Conservation (phyloP, 2,113 vertebrate genomes). For the Chloropsis hardwickii region DNA sequence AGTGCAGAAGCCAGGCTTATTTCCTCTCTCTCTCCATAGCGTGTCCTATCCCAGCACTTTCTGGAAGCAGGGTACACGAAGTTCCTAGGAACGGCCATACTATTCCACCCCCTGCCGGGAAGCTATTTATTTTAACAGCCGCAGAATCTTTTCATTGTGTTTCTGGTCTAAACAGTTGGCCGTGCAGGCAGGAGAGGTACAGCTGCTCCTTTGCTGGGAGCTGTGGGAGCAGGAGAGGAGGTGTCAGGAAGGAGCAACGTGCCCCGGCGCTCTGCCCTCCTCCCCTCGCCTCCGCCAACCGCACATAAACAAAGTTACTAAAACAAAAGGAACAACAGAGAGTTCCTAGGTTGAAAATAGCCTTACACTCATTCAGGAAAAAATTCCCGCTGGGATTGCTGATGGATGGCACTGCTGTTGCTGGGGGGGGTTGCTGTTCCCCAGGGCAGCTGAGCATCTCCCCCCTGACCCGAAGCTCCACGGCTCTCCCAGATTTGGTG, state of each 20-base stretch:
- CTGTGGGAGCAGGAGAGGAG: not conserved
- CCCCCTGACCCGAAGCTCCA: rapidly evolving
- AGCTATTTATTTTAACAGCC: conserved; percentile 54
- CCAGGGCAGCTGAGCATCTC: not conserved
- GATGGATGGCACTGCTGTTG: not conserved
- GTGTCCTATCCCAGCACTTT: conserved; percentile 5
- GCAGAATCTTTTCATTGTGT: conserved; percentile 39
- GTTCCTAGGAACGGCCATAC: not conserved
- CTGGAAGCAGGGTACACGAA: conserved; percentile 33
- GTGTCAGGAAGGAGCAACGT: conserved; percentile 10
- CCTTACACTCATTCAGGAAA: conserved; percentile 21
- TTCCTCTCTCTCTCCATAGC: not conserved
- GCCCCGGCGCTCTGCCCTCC: not conserved
- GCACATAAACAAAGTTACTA: conserved; percentile 52
- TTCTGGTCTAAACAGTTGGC: conserved; percentile 29
- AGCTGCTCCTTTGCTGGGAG: conserved; percentile 1
- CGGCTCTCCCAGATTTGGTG: rapidly evolving
- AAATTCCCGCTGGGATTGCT: not conserved
- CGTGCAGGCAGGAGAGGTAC: not conserved
- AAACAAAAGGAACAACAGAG: conserved; percentile 55
- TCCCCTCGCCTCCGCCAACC: not conserved
- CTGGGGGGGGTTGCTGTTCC: not conserved
- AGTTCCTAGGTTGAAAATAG: conserved; percentile 57
- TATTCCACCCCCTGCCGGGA: conserved; percentile 28
- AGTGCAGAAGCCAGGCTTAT: conserved; percentile 45